A percentile compares a stretch with the other conserved stretches of the same genome.
Conservation (phyloP, 2,113 vertebrate species). For the Pycnonotus jocosus region DNA sequence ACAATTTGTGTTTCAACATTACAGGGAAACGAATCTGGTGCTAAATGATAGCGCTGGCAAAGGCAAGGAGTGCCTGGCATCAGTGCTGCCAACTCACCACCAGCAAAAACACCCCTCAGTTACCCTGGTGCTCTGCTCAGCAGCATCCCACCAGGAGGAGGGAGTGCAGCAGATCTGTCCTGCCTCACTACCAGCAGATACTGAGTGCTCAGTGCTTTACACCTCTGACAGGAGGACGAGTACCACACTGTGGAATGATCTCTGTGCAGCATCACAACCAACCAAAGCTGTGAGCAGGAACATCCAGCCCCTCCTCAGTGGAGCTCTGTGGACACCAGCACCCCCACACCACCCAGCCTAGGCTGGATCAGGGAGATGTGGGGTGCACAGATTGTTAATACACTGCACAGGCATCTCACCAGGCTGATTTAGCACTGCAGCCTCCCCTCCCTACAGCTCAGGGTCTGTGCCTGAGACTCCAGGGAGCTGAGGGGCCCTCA, state of each 20-base stretch:
- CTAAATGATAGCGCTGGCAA: neutral
- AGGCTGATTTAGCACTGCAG: neutral
- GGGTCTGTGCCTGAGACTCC: neutral
- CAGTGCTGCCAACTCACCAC: neutral
- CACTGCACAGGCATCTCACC: neutral
- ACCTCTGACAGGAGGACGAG: neutral
- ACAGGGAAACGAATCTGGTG: neutral
- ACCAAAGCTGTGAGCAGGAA: neutral
- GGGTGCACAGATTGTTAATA: rapidly evolving
- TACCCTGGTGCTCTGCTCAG: neutral
- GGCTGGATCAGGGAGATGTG: neutral
- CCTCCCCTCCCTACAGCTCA: neutral
- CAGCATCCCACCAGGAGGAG: neutral
- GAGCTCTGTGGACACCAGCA: rapidly evolving
- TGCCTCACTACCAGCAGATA: neutral
- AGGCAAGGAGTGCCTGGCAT: neutral
- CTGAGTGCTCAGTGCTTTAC: neutral
- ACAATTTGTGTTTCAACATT: neutral
- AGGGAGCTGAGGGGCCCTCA: rapidly evolving
- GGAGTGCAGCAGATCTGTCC: neutral
- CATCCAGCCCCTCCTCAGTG: rapidly evolving
- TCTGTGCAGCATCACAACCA: neutral
- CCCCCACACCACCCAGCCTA: too few relatives aligned
- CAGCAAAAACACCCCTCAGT: rapidly evolving
- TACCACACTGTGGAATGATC: rapidly evolving